Percentiles rank a stretch among this genome's conserved stretches.
These are phyloP conservation scores for Xerus rutilus DNA, from an alignment of 2,797 vertebrate genomes.

Conservation along the genomic window DNA sequence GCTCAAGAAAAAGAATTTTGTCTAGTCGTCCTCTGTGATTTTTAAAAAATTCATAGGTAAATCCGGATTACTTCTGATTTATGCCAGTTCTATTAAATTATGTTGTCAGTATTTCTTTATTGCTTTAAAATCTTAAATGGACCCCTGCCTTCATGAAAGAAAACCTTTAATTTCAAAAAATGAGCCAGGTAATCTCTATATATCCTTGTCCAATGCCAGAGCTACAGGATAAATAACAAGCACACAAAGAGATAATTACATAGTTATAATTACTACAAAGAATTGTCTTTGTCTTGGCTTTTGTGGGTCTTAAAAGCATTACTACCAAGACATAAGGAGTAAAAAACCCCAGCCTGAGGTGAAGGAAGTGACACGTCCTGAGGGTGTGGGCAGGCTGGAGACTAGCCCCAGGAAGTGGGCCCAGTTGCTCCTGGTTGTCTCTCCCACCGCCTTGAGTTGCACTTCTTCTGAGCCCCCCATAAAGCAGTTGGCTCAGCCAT, in stretches of 20 bases:
- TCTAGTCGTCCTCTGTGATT: slow-evolving; percentile 73
- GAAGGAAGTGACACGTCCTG: not conserved
- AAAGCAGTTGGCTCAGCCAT: not conserved
- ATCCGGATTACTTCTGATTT: slow-evolving; percentile 78
- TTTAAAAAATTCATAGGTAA: slow-evolving; percentile 22
- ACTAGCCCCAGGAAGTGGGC: not conserved
- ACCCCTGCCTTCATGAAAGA: slow-evolving; percentile 78
- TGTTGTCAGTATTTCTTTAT: slow-evolving; percentile 86
- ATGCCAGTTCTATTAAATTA: slow-evolving; percentile 78
- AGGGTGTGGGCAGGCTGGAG: not conserved
- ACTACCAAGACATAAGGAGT: not conserved
- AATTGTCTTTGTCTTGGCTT: slow-evolving; percentile 22
- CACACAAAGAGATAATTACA: slow-evolving; percentile 81
- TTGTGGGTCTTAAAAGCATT: not conserved
- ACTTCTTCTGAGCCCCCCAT: not conserved
- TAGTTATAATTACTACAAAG: not conserved
- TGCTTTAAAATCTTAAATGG: slow-evolving; percentile 86
- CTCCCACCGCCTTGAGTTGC: too few species aligned
- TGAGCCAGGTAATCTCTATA: slow-evolving; percentile 65
- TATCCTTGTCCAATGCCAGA: slow-evolving; percentile 73
- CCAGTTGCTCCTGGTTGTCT: not conserved
- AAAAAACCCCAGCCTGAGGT: not conserved
- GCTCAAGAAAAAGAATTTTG: slow-evolving; percentile 81
- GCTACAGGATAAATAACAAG: slow-evolving; percentile 67
- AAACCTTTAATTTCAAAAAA: slow-evolving; percentile 76